These are phyloP conservation scores for Acleris literana DNA, from an alignment of 2,888 invertebrate species.

Conservation along the genomic window DNA sequence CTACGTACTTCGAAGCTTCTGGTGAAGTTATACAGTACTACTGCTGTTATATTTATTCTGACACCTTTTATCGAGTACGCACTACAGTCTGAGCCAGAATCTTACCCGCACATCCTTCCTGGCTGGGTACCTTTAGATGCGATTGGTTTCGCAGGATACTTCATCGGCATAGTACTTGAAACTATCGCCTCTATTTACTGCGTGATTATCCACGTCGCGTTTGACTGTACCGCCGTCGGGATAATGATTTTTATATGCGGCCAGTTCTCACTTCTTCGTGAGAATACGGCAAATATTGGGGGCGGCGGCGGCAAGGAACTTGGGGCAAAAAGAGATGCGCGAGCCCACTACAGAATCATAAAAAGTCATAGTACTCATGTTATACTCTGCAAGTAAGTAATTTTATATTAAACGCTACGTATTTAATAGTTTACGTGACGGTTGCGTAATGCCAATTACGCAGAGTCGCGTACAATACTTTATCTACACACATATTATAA, in stretches of 20 bases:
- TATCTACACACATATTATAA: too few relatives aligned
- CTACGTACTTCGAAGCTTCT: slow-evolving; percentile 48
- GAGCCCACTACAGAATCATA: slow-evolving; percentile 60
- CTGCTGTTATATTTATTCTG: slow-evolving; percentile 54
- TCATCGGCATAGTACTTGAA: slow-evolving; percentile 53
- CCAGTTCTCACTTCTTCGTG: slow-evolving; percentile 57
- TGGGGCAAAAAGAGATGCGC: slow-evolving; percentile 50
- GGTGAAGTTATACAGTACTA: slow-evolving; percentile 55
- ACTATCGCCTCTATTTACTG: slow-evolving; percentile 56
- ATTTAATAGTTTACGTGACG: too few relatives aligned
- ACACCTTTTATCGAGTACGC: slow-evolving; percentile 64
- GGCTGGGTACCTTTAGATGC: slow-evolving; percentile 59
- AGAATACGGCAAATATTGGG: slow-evolving; percentile 57
- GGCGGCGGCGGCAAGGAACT: slow-evolving; percentile 50
- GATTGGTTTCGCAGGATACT: slow-evolving; percentile 49
- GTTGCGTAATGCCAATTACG: too few relatives aligned
- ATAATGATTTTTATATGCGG: slow-evolving; percentile 69
- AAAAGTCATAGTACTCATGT: slow-evolving; percentile 57
- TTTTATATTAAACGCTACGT: neutral
- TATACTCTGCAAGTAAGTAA: slow-evolving; percentile 57
- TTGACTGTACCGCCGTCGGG: slow-evolving; percentile 61
- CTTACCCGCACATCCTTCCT: slow-evolving; percentile 64
- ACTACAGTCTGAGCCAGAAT: slow-evolving; percentile 41
- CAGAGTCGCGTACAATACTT: too few relatives aligned
- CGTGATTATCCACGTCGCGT: slow-evolving; percentile 59